Evolutionary conservation across 2,797 vertebrate species (phyloP), one percentile per base, ranked within the genome.

Genomic region (Argyrosomus regius): DNA sequence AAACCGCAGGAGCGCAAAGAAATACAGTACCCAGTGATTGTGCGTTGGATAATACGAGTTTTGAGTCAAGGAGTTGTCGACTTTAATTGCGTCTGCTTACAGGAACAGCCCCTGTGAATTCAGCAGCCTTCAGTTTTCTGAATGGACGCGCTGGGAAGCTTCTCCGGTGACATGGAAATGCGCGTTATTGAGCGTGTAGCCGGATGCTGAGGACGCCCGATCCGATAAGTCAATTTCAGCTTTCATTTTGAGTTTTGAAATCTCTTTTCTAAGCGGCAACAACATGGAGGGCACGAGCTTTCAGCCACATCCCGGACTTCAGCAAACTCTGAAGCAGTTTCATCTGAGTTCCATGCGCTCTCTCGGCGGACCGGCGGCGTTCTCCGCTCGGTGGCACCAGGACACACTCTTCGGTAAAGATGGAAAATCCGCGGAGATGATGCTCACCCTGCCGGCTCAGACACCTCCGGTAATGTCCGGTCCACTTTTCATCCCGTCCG

Each of bases 251-350:
- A 87, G 86, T 87, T 93, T 84, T 83, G n/a, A 86, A 90, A 79
- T 85, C 64, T 74, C 60, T 75, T 78, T 56, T 72, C 56, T 31
- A 66, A 26, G 17, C 64, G 52, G 67, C 65, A 20, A 80, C 85
- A 94, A 90, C 93, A 97, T 97, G 96, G 97, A 97, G 95, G 95
- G 94, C 78, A 86, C 93, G 11, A 96, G 97, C 95, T 99, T 99
- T 87, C 98, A 98, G 94, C 98, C 98, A 80, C 98, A 99, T 94
- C 97, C 98, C 75, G 97, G 98, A 96, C 96, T 99, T 92, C 97
- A 99, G 91, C 98, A 98, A 96, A 99, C 98, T 96, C 95, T 99
- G 87, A 97, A 98, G 95, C 98, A 99, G 97, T 99, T 99, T 87
- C 98, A 99, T 87, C 93, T 99, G 94, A 99, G 98, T 94, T 99